Evolutionary conservation across 1,140 invertebrate species (phyloP), one percentile per base, ranked within the genome.

Genomic region (Eubasilissa regina): DNA sequence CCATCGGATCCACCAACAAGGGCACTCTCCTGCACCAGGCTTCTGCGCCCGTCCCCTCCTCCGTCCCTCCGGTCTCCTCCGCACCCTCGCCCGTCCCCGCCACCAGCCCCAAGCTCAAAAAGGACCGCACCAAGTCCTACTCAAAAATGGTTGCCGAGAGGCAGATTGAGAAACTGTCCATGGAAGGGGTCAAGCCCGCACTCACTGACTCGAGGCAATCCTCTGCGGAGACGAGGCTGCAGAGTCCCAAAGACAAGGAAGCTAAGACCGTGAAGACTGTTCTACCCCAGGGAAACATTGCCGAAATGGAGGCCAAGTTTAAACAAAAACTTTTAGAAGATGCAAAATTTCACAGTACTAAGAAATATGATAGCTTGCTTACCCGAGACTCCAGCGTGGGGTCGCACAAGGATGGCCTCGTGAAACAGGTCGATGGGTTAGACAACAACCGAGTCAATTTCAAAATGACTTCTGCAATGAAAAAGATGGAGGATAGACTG

Each of bases 1-100:
- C 89, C 19, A 86, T 91, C 68, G 92, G 92, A 48, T 93, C 92
- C 17, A 93, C 92, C 21, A 93, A 93, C 86, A 88, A 91, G 77
- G 92, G 92, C 53, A 93, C 92, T 3, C 87, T 92, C 80, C 47
- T 68, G 17, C 74, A 77, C 47, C 84, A 84, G 75, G 80, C 83
- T 56, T 51, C 76, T 74, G 25, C 48, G 84, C 85, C 88, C 48
- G 43, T 47, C 15, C 70, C 45, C 78, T 62, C 82, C 82, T 78
- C 75, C 83, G 78, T 74, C 79, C 80, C 77, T 73, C 77, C 82
- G 83, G 81, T 84, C 58, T 82, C 81, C n/a, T 43, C 60, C 43
- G 82, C 80, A 21, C 80, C 25, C 25, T 35, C 25, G 25, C 25
- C 25, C 25, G 25, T 81, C 66, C 85, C 47, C 89, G 85, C 80